A percentile compares a stretch with the other conserved stretches of the same genome.
phyloP scores from a whole-genome alignment of 1,140 invertebrate species.

The Meloidogyne exigua region DNA sequence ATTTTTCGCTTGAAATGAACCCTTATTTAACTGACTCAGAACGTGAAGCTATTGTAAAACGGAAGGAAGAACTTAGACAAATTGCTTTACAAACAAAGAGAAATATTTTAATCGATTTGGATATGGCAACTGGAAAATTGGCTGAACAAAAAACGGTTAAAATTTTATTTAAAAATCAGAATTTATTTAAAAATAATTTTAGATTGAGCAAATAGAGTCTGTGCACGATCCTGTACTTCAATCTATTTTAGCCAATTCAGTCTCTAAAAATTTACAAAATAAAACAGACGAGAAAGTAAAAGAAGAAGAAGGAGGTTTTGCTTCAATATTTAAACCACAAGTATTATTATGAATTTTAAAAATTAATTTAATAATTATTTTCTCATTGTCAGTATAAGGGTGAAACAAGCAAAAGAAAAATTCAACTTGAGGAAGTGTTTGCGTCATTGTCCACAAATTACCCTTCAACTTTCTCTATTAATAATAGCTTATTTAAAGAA shows the following conservation, averaged over 20 bases:
- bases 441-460: background rate
- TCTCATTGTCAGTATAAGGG: background rate
- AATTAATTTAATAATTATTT: background rate
- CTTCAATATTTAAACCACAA: slow-evolving; percentile 19
- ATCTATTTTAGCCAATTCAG: slow-evolving; percentile 35
- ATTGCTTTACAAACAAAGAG: slow-evolving; percentile 30
- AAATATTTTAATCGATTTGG: slow-evolving; percentile 45
- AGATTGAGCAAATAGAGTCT: slow-evolving; percentile 37
- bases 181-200: background rate
- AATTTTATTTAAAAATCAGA: background rate
- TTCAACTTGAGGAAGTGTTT: background rate
- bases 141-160: slow-evolving; percentile 27
- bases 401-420: background rate
- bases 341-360: background rate
- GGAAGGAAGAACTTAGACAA: slow-evolving; percentile 55
- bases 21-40: slow-evolving; percentile 66
- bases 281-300: background rate
- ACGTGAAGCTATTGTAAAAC: slow-evolving; percentile 65
- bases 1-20: slow-evolving; percentile 51
- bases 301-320: background rate
- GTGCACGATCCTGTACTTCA: slow-evolving; percentile 43
- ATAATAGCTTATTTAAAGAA: background rate
- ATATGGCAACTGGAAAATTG: slow-evolving; percentile 33
- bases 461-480: background rate
- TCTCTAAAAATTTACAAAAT: slow-evolving; percentile 8